Evolutionary conservation across 2,113 vertebrate genomes (phyloP).

Genomic region (Trogon melanurus): DNA sequence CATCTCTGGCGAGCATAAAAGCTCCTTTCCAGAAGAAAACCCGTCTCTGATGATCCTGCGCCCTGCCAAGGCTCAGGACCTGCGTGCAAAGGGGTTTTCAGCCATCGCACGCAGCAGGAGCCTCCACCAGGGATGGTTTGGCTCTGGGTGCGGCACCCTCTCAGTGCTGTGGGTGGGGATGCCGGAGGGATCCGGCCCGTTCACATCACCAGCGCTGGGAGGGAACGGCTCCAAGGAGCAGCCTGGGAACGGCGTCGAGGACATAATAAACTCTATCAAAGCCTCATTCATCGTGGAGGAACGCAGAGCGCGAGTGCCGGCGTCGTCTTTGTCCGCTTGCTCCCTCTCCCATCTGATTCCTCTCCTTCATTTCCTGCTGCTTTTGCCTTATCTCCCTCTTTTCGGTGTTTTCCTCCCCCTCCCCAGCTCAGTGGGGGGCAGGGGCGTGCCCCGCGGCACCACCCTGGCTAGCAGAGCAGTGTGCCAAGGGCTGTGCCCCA

Average conservation of each 20-base stretch:
- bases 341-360: background rate
- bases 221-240: background rate
- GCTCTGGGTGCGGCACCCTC: background rate
- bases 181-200: accelerated
- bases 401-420: background rate
- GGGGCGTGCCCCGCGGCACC: accelerated
- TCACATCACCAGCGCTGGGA: background rate
- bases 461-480: accelerated
- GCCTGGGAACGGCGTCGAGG: background rate
- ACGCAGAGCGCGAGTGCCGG: accelerated
- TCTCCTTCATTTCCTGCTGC: background rate
- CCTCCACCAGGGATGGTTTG: accelerated
- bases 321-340: background rate
- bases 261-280: background rate
- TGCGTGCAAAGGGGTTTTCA: background rate
- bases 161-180: background rate
- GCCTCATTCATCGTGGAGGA: background rate
- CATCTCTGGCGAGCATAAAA: background rate
- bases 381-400: background rate
- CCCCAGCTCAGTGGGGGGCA: accelerated
- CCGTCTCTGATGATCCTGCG: accelerated
- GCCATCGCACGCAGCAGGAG: accelerated
- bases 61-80: accelerated
- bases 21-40: background rate
- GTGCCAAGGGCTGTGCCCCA: background rate